These are phyloP conservation scores for Poeciliopsis occidentalis DNA, from an alignment of 2,113 vertebrate species.

Conservation along the genomic window DNA sequence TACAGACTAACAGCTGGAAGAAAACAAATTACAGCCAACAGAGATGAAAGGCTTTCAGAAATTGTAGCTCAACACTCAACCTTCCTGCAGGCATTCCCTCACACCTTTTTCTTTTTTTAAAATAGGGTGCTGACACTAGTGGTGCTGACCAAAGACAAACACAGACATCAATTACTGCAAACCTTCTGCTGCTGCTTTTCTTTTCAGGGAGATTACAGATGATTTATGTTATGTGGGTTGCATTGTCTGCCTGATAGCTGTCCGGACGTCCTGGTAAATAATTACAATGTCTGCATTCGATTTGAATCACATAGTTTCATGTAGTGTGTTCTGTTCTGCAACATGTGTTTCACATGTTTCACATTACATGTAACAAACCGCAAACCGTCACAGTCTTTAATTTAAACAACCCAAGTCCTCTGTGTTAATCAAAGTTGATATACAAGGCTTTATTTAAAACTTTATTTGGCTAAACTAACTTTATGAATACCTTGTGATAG, in stretches of 20 bases:
- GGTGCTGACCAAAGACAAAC: conserved; percentile 25
- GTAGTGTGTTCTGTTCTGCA: neutral
- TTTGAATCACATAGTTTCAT: neutral
- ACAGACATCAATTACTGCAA: conserved; percentile 2
- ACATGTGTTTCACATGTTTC: neutral
- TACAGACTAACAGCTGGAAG: conserved; percentile 62
- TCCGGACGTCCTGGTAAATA: conserved; percentile 9
- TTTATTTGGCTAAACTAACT: too few relatives aligned
- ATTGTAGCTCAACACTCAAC: conserved; percentile 1
- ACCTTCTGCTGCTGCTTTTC: conserved; percentile 23
- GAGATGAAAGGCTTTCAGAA: conserved; percentile 62
- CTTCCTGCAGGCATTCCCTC: conserved; percentile 42
- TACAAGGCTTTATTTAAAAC: too few relatives aligned
- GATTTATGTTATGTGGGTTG: conserved; percentile 22
- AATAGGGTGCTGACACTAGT: conserved; percentile 19
- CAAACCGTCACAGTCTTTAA: neutral
- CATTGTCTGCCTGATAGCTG: conserved; percentile 10
- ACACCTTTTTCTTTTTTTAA: conserved; percentile 54
- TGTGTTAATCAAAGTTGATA: neutral
- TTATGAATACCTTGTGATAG: too few relatives aligned
- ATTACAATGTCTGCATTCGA: neutral
- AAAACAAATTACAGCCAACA: conserved; percentile 62
- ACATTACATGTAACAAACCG: neutral
- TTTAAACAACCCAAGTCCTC: neutral
- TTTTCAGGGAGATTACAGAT: conserved; percentile 2